Evolutionary conservation across 2,113 vertebrate species (phyloP), one percentile per base, ranked within the genome.

Genomic region (Elanoides forficatus): DNA sequence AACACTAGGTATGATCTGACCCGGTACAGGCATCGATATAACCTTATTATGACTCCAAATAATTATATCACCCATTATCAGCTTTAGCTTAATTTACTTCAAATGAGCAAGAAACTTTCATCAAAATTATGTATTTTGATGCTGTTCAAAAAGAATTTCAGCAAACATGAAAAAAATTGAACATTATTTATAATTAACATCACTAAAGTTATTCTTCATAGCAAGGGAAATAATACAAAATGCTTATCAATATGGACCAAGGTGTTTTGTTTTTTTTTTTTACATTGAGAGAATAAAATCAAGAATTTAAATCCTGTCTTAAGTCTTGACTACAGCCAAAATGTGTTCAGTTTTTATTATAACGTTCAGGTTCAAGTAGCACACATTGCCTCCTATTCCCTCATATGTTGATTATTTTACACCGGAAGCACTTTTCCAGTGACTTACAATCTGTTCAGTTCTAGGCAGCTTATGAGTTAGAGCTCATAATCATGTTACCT

Each of bases 341-440:
- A 38, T 11, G 6, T 0, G 0, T 53, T 84, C 11, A 72, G 7
- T 5, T 81, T 74, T 85, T 66, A 27, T 85, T 52, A 25, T 15
- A 86, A 80, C 8, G 63, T 48, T 6, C 29, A 80, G 29, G 2
- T 85, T 85, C 74, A 75, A 45, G 29, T 7, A 72, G 62, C 2
- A 5, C 21, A 42, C 29, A 15, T 29, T 50, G 32, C 5, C 38
- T 85, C 45, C 43, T 75, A 13, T 67, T 81, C 1, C 2, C 8
- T 72, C 42, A 6, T 19, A 30, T 29, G 23, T 20, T 73, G 38
- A 58, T 75, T 86, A 80, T 75, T 79, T 88, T 62, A 62, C 34
- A 72, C 7, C 62, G 65, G 21, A 89, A 85, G 52, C 47, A 94
- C 80, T 95, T 87, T 81, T 86, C 67, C 88, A 95, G 74, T 96